Percentiles rank a stretch among this genome's conserved stretches.
Conservation (phyloP, 2,113 vertebrate species). For the Gadus chalcogrammus region DNA sequence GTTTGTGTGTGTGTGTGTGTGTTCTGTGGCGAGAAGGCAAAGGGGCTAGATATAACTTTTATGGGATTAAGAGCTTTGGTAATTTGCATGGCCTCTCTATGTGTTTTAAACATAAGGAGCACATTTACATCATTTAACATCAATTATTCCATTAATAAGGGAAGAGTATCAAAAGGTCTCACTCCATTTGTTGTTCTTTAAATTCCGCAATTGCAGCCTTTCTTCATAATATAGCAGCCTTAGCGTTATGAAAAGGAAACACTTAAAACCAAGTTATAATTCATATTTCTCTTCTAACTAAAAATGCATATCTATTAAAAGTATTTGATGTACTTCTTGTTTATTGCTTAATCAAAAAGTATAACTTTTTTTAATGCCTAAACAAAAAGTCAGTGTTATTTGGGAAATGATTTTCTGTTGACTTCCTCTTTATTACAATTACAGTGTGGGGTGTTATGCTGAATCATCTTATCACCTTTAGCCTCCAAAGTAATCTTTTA, state of each 20-base stretch:
- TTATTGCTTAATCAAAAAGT: too few relatives aligned
- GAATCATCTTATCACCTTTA: constrained; percentile 3
- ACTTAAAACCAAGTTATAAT: too few relatives aligned
- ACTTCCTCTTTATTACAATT: too few relatives aligned
- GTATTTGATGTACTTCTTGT: too few relatives aligned
- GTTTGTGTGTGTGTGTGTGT: too few relatives aligned
- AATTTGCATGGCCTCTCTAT: constrained; percentile 38
- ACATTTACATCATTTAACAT: constrained; percentile 46
- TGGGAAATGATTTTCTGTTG: too few relatives aligned
- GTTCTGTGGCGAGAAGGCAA: background rate
- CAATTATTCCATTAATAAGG: constrained; percentile 36
- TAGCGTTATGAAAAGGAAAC: too few relatives aligned
- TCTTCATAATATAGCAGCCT: too few relatives aligned
- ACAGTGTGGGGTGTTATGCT: background rate
- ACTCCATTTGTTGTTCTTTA: constrained; percentile 14
- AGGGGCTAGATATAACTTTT: constrained; percentile 23
- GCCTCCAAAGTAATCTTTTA: background rate
- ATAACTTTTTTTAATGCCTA: too few relatives aligned
- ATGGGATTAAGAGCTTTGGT: constrained; percentile 25
- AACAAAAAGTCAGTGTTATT: too few relatives aligned
- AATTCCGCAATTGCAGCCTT: constrained; percentile 6
- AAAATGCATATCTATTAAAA: too few relatives aligned
- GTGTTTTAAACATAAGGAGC: constrained; percentile 11
- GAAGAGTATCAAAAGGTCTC: constrained; percentile 20
- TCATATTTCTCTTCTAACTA: too few relatives aligned